Conservation (phyloP, 1,140 invertebrate genomes). For the Colletes gigas region DNA sequence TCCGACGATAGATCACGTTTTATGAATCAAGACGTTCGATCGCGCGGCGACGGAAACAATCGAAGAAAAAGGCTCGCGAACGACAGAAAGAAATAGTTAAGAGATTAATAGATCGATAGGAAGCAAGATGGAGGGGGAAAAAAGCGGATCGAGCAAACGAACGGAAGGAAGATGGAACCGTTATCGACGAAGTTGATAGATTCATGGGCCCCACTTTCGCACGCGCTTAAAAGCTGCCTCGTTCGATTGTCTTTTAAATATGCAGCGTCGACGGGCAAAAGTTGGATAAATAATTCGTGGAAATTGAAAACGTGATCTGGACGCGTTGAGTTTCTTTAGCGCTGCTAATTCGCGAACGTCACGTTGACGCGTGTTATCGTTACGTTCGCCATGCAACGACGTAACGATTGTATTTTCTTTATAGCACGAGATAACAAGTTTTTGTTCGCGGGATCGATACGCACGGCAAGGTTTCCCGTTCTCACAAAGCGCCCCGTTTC, state of each 20-base stretch:
- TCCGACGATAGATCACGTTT: slow-evolving; percentile 63
- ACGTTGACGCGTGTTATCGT: no score
- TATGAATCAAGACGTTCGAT: slow-evolving; percentile 33
- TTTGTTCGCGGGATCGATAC: background rate
- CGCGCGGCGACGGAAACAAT: slow-evolving; percentile 18
- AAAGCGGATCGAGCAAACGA: slow-evolving; percentile 9
- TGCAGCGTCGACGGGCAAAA: no score
- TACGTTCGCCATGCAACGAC: no score
- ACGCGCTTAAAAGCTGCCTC: background rate
- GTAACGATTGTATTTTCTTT: background rate
- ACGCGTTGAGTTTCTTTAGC: no score
- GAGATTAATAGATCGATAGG: slow-evolving; percentile 4
- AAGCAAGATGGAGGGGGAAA: no score
- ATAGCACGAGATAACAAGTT: background rate
- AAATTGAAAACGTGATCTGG: background rate
- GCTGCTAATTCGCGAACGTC: no score
- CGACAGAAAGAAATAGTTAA: no score
- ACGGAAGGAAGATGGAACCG: slow-evolving; percentile 29
- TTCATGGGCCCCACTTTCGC: slow-evolving; percentile 49
- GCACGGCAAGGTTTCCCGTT: background rate
- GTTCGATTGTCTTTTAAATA: background rate
- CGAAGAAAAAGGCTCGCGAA: background rate
- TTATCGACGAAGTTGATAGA: slow-evolving; percentile 46
- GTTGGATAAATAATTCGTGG: background rate
- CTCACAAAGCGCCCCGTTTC: background rate